phyloP scores from a whole-genome alignment of 2,888 invertebrate species.

The Meloe dianella region DNA sequence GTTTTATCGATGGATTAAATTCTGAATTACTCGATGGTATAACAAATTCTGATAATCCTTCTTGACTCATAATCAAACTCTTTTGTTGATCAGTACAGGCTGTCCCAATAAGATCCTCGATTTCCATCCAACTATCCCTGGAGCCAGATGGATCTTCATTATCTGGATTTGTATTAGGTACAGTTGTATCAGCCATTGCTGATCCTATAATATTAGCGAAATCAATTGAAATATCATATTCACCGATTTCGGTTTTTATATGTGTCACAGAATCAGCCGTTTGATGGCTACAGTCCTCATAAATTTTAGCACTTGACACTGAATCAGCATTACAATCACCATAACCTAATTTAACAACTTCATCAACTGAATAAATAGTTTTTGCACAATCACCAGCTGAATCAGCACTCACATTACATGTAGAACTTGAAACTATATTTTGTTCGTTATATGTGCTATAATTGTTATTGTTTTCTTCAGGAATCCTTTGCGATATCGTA shows the following conservation, averaged over 20 bases:
- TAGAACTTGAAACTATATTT: constrained; percentile 77
- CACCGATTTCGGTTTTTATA: constrained; percentile 64
- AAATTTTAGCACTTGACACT: constrained; percentile 62
- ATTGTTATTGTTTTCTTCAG: constrained; percentile 75
- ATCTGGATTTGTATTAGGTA: constrained; percentile 70
- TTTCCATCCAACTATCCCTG: constrained; percentile 86
- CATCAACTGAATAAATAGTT: constrained; percentile 62
- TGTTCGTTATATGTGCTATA: constrained; percentile 67
- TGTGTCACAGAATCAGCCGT: constrained; percentile 59
- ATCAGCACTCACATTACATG: constrained; percentile 64
- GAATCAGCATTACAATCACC: constrained; percentile 64
- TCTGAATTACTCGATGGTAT: constrained; percentile 68
- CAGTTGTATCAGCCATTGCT: constrained; percentile 88
- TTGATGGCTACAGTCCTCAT: constrained; percentile 65
- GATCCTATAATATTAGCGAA: constrained; percentile 87
- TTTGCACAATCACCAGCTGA: constrained; percentile 60
- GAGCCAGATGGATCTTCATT: constrained; percentile 75
- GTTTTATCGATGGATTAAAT: constrained; percentile 52
- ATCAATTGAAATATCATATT: constrained; percentile 76
- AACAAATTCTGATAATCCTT: constrained; percentile 71
- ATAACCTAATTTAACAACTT: constrained; percentile 59
- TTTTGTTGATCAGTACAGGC: constrained; percentile 76
- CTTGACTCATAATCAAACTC: constrained; percentile 70
- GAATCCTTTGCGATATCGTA: constrained; percentile 78
- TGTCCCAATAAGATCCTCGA: constrained; percentile 86